Percentiles rank a stretch among this genome's conserved stretches.
Conservation (phyloP, 2,888 invertebrate genomes). For the Capitulum mitella region DNA sequence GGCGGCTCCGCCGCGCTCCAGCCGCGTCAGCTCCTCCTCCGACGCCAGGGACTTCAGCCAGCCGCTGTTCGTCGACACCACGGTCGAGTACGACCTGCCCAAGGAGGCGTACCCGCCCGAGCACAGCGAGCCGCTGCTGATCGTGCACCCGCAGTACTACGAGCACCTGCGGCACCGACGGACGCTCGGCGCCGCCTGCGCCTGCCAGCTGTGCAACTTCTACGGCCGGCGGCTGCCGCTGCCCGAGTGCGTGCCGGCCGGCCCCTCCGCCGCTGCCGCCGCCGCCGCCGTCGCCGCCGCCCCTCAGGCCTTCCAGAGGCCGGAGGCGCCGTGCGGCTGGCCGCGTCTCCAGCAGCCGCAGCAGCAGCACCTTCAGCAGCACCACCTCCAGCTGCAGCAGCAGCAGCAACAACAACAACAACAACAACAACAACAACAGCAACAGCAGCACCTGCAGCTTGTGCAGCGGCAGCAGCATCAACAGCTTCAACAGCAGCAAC, state of each 20-base stretch:
- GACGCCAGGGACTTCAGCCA: not conserved
- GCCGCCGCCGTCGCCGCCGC: not conserved
- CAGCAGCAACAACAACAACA: not conserved
- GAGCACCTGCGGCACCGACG: conserved; percentile 20
- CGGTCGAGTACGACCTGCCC: conserved; percentile 12
- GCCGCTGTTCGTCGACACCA: conserved; percentile 20
- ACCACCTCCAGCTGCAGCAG: not conserved
- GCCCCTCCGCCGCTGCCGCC: not conserved
- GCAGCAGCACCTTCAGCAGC: not conserved
- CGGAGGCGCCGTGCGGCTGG: not conserved
- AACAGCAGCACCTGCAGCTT: not conserved
- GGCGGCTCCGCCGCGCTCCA: not conserved
- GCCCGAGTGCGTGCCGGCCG: not conserved
- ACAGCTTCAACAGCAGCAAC: not conserved
- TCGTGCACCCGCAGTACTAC: conserved; percentile 14
- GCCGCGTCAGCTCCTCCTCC: not conserved
- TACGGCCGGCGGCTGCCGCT: not conserved
- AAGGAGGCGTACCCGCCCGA: conserved; percentile 13
- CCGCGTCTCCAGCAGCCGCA: not conserved
- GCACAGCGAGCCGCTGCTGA: conserved; percentile 16
- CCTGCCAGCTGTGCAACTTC: conserved; percentile 11
- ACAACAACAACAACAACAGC: not conserved
- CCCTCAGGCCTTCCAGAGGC: not conserved
- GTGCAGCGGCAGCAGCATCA: not conserved
- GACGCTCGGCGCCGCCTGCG: conserved; percentile 7